Conservation (phyloP, 2,797 vertebrate species). For the Acomys russatus region DNA sequence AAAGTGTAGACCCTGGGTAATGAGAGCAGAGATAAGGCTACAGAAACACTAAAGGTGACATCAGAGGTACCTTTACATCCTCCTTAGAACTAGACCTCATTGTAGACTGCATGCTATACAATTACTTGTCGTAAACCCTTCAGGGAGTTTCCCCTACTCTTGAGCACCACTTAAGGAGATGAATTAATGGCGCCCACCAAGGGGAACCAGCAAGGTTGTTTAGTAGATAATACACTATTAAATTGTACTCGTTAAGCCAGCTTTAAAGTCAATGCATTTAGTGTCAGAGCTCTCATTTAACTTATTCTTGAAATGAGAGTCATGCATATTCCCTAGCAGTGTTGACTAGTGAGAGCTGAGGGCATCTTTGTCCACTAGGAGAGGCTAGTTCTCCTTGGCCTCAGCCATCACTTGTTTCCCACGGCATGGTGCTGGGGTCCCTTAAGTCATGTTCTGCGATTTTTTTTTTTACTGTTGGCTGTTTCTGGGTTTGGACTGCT, state of each 20-base stretch:
- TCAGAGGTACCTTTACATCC: neutral
- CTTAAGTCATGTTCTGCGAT: neutral
- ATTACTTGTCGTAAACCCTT: neutral
- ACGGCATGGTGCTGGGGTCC: no score
- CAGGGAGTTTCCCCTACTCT: neutral
- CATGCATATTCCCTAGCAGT: neutral
- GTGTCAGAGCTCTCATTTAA: neutral
- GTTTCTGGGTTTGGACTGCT: neutral
- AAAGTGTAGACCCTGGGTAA: neutral
- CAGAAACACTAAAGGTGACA: neutral
- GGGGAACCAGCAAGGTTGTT: neutral
- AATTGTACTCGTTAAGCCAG: neutral
- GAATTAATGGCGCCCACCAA: neutral
- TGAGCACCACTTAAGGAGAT: neutral
- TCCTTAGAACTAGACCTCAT: neutral
- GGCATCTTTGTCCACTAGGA: neutral
- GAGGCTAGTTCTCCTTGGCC: neutral
- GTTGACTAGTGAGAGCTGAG: neutral
- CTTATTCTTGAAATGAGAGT: neutral
- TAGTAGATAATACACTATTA: neutral
- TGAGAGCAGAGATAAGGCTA: neutral
- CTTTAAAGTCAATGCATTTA: neutral
- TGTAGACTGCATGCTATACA: neutral
- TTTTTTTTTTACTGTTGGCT: neutral
- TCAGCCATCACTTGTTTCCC: neutral